Evolutionary conservation across 2,797 vertebrate genomes (phyloP).

Genomic region (Hoplostethus mediterraneus): DNA sequence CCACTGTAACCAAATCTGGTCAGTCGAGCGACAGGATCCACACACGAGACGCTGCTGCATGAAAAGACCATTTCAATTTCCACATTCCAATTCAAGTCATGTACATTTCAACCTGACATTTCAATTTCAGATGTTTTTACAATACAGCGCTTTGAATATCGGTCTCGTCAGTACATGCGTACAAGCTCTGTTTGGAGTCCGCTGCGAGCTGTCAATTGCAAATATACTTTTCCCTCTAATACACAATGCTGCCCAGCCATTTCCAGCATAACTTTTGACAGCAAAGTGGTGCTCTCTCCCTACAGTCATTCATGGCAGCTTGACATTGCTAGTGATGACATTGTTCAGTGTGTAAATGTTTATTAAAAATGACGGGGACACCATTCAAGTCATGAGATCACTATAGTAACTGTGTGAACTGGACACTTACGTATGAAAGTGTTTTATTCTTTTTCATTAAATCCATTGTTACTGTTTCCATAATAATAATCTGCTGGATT

Average conservation of each 20-base stretch:
- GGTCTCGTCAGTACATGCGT: conserved; percentile 71
- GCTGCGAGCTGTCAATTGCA: conserved; percentile 63
- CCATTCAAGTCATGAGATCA: conserved; percentile 5
- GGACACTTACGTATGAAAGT: too few relatives aligned
- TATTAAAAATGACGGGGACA: conserved; percentile 25
- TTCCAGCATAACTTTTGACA: conserved; percentile 40
- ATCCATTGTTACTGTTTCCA: too few relatives aligned
- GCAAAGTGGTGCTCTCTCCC: conserved; percentile 18
- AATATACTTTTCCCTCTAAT: conserved; percentile 36
- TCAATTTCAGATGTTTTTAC: conserved; percentile 76
- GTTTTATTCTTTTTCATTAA: too few relatives aligned
- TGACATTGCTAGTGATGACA: conserved; percentile 43
- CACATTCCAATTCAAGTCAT: conserved; percentile 68
- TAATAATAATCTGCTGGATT: too few relatives aligned
- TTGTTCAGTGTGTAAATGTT: conserved; percentile 13
- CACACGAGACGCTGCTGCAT: conserved; percentile 42
- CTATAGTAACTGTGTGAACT: background rate
- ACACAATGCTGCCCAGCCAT: conserved; percentile 20
- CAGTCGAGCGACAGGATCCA: conserved; percentile 49
- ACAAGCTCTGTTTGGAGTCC: conserved; percentile 31
- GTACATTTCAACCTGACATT: conserved; percentile 77
- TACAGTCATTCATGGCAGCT: conserved; percentile 1
- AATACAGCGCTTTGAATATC: conserved; percentile 67
- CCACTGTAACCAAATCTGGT: conserved; percentile 18
- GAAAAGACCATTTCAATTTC: conserved; percentile 55